Base-by-base conservation (phyloP, 2,888 invertebrate genomes). In the Tetrapedia diversipes region DNA sequence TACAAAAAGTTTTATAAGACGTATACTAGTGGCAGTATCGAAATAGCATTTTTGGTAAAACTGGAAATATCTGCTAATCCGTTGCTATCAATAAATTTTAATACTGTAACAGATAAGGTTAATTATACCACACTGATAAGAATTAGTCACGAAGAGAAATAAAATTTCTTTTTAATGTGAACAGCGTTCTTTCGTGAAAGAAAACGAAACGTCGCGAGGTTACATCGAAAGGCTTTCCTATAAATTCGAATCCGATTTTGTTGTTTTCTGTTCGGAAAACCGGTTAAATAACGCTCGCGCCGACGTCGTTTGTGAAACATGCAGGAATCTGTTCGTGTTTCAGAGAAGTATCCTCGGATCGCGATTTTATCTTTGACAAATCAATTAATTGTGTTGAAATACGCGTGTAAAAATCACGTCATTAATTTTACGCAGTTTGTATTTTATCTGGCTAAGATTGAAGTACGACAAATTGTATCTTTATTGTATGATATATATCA, bases 251-350 rank as follows among this genome's bases (percentile, higher is more conserved):
- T 64, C 39, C 29, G 56, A 16, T 32, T 56, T 69, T 27, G 57
- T 75, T 22, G 60, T 69, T 69, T 75, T 75, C 59, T 29, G 22
- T 22, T 66, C 8, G 60, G 22, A 34, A 56, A 78, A 76, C 71
- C 76, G 67, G 67, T 76, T 79, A 65, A 76, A 66, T 79, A 71
- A 66, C 67, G 39, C 47, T 29, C 56, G n/a, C n/a, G n/a, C n/a
- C n/a, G 57, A 29, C 56, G 27, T 39, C 16, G 24, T 7, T 24
- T 24, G 39, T 16, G 16, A 27, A 39, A 19, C 16, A 24, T n/a
- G 24, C 1, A 34, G 32, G 39, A 39, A 14, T 39, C 14, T 14
- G 14, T 34, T 32, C 24, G 14, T 24, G 24, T 37, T 39, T 56
- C 27, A 24, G 22, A 3, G 8, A 39, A 39, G 16, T 8, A 27